These are phyloP conservation scores for Sebastes matsubarae DNA, from an alignment of 2,797 vertebrate species.

Conservation along the genomic window DNA sequence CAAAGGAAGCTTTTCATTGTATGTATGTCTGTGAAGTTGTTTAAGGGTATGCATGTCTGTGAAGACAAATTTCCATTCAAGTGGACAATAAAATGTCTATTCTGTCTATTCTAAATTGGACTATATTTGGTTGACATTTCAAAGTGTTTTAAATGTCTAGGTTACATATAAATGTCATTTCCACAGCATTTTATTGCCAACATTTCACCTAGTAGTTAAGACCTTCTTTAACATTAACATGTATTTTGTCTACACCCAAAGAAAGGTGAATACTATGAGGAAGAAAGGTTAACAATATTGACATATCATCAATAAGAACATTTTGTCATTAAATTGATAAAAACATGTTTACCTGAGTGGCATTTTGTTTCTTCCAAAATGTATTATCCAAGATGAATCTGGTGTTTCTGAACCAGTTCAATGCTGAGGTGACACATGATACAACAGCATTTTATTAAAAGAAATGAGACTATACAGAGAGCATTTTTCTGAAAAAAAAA, in stretches of 20 bases:
- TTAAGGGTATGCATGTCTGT: no score
- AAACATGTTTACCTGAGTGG: background rate
- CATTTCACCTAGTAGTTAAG: background rate
- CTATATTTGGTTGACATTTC: no score
- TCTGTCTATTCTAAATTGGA: no score
- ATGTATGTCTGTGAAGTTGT: no score
- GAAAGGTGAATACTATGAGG: background rate
- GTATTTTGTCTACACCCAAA: background rate
- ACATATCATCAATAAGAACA: accelerated
- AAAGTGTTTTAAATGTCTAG: no score
- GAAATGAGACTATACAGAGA: no score
- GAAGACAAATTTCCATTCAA: accelerated
- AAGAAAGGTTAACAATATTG: background rate
- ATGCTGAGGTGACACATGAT: background rate
- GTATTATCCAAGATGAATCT: background rate
- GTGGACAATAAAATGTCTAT: no score
- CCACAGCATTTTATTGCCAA: background rate
- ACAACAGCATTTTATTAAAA: background rate
- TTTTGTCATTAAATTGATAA: background rate
- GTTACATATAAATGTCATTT: background rate
- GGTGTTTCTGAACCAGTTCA: background rate
- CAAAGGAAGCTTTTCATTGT: no score
- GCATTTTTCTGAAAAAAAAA: background rate
- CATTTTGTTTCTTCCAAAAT: background rate
- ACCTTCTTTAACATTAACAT: background rate